Conservation (phyloP, 2,113 vertebrate species). For the Zosterops japonicus region DNA sequence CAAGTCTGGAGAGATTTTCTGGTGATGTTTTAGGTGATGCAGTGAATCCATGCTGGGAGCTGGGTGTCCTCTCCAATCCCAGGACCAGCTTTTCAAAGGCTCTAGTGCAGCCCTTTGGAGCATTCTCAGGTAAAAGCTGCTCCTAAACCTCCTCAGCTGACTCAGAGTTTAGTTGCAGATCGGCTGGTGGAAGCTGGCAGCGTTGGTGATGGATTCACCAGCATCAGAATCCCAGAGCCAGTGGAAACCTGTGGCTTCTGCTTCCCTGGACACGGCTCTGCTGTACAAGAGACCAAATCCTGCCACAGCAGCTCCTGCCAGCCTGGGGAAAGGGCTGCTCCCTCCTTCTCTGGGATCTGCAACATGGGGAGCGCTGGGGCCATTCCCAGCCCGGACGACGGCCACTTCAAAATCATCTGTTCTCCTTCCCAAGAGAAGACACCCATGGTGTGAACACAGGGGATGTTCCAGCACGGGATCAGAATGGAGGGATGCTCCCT, state of each 20-base stretch:
- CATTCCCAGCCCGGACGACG: neutral
- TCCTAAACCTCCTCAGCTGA: neutral
- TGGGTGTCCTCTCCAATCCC: neutral
- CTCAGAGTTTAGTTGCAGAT: slow-evolving; percentile 19
- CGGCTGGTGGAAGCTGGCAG: slow-evolving; percentile 36
- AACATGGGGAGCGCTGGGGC: neutral
- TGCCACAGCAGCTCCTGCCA: neutral
- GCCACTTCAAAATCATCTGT: slow-evolving; percentile 70
- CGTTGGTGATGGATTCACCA: neutral
- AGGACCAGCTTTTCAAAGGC: neutral
- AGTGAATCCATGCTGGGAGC: neutral
- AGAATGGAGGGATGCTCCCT: neutral
- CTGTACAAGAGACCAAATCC: slow-evolving; percentile 26
- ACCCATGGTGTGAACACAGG: neutral
- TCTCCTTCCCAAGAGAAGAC: slow-evolving; percentile 71
- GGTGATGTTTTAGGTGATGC: neutral
- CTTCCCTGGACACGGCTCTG: slow-evolving; percentile 76
- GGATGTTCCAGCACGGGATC: neutral
- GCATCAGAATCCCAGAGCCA: slow-evolving; percentile 60
- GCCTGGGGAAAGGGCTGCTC: neutral
- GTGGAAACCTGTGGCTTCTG: slow-evolving; percentile 88
- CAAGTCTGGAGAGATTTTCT: neutral
- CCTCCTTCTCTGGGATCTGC: neutral
- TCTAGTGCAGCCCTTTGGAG: neutral
- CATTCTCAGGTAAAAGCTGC: neutral